Base-by-base conservation (phyloP, 2,888 invertebrate genomes). In the Lasioglossum oenotherae region DNA sequence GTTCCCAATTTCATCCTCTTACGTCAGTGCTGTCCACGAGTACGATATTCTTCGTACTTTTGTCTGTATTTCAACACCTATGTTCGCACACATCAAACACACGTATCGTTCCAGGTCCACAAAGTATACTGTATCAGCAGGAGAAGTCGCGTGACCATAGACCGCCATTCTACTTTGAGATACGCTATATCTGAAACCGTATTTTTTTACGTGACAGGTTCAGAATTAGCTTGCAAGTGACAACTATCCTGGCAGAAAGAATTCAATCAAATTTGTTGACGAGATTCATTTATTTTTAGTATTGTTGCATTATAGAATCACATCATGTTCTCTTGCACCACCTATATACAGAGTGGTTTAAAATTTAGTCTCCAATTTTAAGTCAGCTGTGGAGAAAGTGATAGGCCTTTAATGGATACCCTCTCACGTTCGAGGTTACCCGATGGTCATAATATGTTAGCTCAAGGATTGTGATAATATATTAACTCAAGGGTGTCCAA, bases 21-120 rank as follows among this genome's bases (percentile, higher is more conserved):
- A 4, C 35, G 67, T 69, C 38, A 69, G 67, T 69, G 67, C 67
- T 69, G 67, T 69, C 38, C 67, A 69, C 67, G 38, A 23, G 67
- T 23, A 38, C 38, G 10, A 35, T 38, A 38, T 12, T 23, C 10
- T 23, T 35, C 67, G 8, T 23, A 35, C 23, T 69, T 23, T 19
- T 23, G 19, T 67, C 10, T 19, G 19, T 10, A 16, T 67, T 16
- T 35, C 31, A 5, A 31, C 31, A 64, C 2, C 35, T 60, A 14
- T 12, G 60, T 6, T 35, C 16, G 8, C 35, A 35, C 19, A 64
- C 27, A 64, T 14, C 16, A 64, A 64, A 64, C 19, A 64, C 16
- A 31, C 16, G 31, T 16, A 31, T 16, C 31, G 19, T 64, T 64
- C 5, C 64, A 19, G 8, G 64, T 64, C 31, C 16, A 31, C 31